Evolutionary conservation across 2,113 vertebrate species (phyloP).

Genomic region (Pithys albifrons): DNA sequence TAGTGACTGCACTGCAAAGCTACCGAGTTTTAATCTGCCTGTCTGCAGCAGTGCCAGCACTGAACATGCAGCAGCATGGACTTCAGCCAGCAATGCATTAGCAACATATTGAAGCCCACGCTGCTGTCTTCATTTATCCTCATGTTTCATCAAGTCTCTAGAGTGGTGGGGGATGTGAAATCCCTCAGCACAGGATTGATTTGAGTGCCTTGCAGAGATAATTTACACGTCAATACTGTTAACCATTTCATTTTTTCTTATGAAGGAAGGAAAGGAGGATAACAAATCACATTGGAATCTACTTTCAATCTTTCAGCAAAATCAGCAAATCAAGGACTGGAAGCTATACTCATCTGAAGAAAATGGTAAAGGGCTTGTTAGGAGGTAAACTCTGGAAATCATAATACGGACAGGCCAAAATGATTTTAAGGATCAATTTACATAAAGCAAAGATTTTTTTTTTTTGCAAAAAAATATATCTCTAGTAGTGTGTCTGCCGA

Average conservation of each 20-base stretch:
- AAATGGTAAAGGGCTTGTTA: background rate
- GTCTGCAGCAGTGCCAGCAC: background rate
- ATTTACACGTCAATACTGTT: slow-evolving; percentile 20
- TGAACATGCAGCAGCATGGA: rapidly evolving
- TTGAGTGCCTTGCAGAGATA: background rate
- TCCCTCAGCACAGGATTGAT: background rate
- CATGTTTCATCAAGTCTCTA: background rate
- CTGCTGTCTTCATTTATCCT: slow-evolving; percentile 14
- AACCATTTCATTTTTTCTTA: slow-evolving; percentile 48
- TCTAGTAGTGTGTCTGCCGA: rapidly evolving
- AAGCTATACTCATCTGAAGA: background rate
- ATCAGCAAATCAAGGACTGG: background rate
- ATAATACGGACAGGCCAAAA: background rate
- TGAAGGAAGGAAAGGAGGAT: background rate
- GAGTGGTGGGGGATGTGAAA: background rate
- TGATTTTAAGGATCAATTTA: background rate
- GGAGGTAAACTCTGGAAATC: background rate
- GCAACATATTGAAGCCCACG: background rate
- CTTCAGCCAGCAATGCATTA: background rate
- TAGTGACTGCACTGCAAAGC: background rate
- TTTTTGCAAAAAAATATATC: background rate
- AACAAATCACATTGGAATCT: background rate
- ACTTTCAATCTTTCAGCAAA: background rate
- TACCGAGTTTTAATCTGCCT: background rate
- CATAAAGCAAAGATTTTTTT: background rate